Percentiles rank a stretch among this genome's conserved stretches.
phyloP scores from a whole-genome alignment of 2,888 invertebrate genomes.

The Iselma pallidipennis region DNA sequence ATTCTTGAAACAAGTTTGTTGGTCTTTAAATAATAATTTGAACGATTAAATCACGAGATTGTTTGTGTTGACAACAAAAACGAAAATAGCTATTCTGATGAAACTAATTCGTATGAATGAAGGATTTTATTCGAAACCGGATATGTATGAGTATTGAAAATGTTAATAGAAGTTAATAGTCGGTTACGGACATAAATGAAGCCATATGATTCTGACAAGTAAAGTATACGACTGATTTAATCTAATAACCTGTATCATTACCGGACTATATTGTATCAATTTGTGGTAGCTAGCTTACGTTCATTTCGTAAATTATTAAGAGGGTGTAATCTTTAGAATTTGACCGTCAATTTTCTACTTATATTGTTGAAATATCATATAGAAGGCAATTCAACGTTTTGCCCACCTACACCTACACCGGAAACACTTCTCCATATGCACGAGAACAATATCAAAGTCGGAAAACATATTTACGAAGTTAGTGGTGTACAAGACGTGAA shows the following conservation, averaged over 20 bases:
- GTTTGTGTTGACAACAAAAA: no score
- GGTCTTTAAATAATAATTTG: no score
- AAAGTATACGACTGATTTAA: slow-evolving; percentile 18
- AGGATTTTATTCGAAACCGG: no score
- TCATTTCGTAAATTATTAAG: slow-evolving; percentile 24
- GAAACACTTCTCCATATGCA: slow-evolving; percentile 27
- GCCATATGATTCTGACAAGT: slow-evolving; percentile 15
- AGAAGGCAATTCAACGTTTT: background rate
- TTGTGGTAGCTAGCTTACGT: no score
- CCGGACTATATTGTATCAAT: slow-evolving; percentile 11
- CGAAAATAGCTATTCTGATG: no score
- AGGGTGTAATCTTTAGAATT: slow-evolving; percentile 15
- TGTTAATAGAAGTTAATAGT: slow-evolving; percentile 7
- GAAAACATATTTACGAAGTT: slow-evolving; percentile 49
- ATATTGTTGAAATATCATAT: slow-evolving; percentile 15
- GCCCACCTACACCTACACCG: no score
- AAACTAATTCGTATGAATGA: no score
- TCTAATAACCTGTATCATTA: slow-evolving; percentile 18
- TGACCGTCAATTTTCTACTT: slow-evolving; percentile 13
- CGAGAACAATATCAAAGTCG: slow-evolving; percentile 44
- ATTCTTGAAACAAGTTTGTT: no score
- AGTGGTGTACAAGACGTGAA: slow-evolving; percentile 46
- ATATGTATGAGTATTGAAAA: background rate
- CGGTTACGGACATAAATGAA: slow-evolving; percentile 10
- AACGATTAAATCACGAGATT: no score